Percentiles rank a stretch among this genome's conserved stretches.
phyloP scores from a whole-genome alignment of 2,888 invertebrate species.

The Neoitamus cyanurus region DNA sequence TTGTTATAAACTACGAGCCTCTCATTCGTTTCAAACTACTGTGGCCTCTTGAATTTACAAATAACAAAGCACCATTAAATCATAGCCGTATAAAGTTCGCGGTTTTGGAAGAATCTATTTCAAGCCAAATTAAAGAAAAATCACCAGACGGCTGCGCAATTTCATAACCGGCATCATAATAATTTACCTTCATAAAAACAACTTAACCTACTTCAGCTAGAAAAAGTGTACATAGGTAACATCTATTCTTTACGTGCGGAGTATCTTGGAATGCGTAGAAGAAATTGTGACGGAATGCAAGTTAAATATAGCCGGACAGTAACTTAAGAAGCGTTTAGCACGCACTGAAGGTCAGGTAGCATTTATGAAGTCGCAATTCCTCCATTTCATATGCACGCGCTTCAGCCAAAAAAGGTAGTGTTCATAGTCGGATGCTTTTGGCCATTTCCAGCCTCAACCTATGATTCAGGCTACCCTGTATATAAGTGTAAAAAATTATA shows the following conservation, averaged over 20 bases:
- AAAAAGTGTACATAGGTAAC: background rate
- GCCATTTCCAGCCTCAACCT: background rate
- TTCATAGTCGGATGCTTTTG: background rate
- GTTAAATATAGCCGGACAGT: background rate
- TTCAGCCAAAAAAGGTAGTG: background rate
- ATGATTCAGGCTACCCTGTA: background rate
- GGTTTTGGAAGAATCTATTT: too few species aligned
- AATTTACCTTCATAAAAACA: background rate
- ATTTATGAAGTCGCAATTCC: background rate
- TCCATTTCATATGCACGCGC: background rate
- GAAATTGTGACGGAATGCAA: background rate
- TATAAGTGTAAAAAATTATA: background rate
- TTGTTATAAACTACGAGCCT: too few species aligned
- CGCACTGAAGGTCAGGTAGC: background rate
- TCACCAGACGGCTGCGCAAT: too few species aligned
- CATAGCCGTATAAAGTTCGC: too few species aligned
- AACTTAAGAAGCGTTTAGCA: background rate
- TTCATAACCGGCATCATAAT: background rate
- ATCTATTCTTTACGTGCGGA: background rate
- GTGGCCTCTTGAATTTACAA: too few species aligned
- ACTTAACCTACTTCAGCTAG: background rate
- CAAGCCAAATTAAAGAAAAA: too few species aligned
- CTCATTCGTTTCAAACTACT: too few species aligned
- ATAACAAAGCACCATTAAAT: too few species aligned
- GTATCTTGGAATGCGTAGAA: background rate